Conservation (phyloP, 2,113 vertebrate species). For the Callipepla californica region DNA sequence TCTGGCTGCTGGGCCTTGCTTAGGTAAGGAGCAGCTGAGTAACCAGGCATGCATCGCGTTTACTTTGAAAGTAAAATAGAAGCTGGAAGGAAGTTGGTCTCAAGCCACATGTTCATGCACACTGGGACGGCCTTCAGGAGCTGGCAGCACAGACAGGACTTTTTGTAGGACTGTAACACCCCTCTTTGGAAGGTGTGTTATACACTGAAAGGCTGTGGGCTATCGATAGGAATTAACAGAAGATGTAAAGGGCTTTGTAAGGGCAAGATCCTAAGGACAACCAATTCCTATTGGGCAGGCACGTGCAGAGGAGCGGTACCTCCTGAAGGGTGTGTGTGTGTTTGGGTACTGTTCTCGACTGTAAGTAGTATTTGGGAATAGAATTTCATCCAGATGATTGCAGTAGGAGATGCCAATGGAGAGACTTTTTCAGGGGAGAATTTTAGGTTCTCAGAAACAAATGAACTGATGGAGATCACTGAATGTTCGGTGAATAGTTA, state of each 20-base stretch:
- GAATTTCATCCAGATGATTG: background rate
- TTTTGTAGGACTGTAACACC: background rate
- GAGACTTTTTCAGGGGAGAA: background rate
- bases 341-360: rapidly evolving
- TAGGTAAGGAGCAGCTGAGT: background rate
- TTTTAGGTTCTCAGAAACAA: background rate
- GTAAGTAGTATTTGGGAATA: background rate
- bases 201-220: background rate
- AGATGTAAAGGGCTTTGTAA: background rate
- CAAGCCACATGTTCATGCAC: background rate
- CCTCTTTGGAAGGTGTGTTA: background rate
- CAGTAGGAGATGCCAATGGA: background rate
- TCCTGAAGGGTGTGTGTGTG: background rate
- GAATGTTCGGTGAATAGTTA: background rate
- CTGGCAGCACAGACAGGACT: background rate
- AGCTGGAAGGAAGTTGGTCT: constrained; percentile 5
- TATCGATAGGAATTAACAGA: background rate
- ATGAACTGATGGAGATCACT: background rate
- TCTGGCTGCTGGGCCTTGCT: background rate
- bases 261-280: background rate
- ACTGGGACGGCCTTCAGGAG: background rate
- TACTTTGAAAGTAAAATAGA: background rate
- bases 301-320: background rate
- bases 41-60: background rate
- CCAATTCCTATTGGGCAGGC: background rate